A percentile compares a stretch with the other conserved stretches of the same genome.
Evolutionary conservation across 2,113 vertebrate genomes (phyloP).

Genomic region (Bombycilla garrulus): DNA sequence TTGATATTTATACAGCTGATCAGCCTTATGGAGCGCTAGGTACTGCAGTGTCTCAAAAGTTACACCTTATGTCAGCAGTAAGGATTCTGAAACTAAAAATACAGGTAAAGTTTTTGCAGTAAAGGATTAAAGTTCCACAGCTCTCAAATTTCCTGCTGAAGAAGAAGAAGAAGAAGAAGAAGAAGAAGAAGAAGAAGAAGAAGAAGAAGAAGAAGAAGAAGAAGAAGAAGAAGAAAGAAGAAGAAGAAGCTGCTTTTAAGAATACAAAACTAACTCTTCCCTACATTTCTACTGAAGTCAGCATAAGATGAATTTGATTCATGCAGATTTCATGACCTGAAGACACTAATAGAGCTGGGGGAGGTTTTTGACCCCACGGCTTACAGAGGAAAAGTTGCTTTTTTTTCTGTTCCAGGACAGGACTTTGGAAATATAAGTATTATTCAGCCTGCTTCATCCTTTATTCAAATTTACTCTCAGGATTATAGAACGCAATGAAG

Average conservation of each 20-base stretch:
- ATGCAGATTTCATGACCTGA: neutral
- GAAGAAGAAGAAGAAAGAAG: neutral
- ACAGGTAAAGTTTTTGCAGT: neutral
- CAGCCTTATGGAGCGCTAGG: neutral
- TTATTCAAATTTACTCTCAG: constrained; percentile 28
- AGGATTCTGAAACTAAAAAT: neutral
- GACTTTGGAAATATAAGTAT: neutral
- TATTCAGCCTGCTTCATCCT: neutral
- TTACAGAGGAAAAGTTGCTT: neutral
- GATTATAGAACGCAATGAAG: constrained; percentile 18
- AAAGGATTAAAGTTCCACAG: neutral
- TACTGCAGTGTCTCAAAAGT: neutral
- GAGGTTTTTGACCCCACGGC: neutral
- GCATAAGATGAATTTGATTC: neutral
- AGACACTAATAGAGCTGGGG: neutral
- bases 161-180: neutral
- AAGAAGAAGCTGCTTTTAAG: neutral
- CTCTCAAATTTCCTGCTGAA: neutral
- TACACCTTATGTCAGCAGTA: neutral
- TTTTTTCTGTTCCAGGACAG: neutral
- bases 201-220: neutral
- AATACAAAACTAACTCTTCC: neutral
- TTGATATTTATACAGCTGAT: neutral
- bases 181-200: neutral
- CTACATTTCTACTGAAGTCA: neutral